phyloP scores from a whole-genome alignment of 2,113 vertebrate species.

The Mola mola region DNA sequence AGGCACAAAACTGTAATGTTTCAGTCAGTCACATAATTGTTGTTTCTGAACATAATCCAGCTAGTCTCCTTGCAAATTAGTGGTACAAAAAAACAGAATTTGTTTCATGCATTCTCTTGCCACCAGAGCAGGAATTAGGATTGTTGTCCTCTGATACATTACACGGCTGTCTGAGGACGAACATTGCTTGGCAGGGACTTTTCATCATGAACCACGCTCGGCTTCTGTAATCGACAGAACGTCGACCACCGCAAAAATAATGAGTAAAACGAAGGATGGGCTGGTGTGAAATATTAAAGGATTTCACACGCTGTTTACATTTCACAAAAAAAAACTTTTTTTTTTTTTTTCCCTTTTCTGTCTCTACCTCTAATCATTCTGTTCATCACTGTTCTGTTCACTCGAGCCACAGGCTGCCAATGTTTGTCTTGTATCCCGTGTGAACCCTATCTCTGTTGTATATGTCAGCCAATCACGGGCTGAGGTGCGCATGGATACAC shows the following conservation, averaged over 20 bases:
- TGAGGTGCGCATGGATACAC: constrained; percentile 4
- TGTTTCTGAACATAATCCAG: too few relatives aligned
- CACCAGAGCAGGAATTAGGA: too few relatives aligned
- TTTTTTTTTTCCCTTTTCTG: constrained; percentile 1
- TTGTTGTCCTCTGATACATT: too few relatives aligned
- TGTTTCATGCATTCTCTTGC: too few relatives aligned
- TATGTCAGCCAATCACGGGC: constrained; percentile 13
- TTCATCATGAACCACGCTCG: constrained; percentile 24
- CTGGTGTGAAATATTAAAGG: neutral
- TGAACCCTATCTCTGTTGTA: constrained; percentile 1
- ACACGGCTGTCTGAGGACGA: too few relatives aligned
- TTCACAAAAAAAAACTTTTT: constrained; percentile 8
- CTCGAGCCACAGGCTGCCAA: constrained; percentile 3
- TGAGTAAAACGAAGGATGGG: constrained; percentile 36
- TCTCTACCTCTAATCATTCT: constrained; percentile 1
- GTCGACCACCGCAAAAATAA: constrained; percentile 14
- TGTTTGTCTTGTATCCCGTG: constrained; percentile 13
- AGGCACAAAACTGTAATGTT: too few relatives aligned
- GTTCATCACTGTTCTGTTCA: neutral
- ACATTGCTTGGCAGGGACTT: constrained; percentile 16
- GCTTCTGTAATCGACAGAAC: constrained; percentile 34
- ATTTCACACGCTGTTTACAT: constrained; percentile 1
- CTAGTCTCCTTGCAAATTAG: too few relatives aligned
- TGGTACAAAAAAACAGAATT: too few relatives aligned
- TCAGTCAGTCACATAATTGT: too few relatives aligned